Evolutionary conservation across 1,140 invertebrate species (phyloP).

Genomic region (Musca domestica): DNA sequence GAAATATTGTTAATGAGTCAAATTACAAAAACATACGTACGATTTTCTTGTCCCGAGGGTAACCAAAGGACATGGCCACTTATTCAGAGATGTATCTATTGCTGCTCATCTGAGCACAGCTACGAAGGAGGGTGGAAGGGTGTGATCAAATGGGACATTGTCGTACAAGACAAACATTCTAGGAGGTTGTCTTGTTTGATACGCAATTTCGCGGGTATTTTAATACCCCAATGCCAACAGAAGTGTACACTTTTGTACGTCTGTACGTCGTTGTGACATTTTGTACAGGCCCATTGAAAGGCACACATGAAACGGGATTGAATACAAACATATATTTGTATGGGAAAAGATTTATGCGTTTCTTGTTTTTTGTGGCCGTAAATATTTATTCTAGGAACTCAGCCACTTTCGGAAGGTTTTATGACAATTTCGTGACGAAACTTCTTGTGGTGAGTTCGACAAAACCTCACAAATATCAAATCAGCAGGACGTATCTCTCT

Average conservation of each 20-base stretch:
- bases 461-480: neutral
- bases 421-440: slow-evolving; percentile 10
- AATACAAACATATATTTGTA: neutral
- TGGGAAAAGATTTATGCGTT: neutral
- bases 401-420: neutral
- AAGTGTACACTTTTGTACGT: no score
- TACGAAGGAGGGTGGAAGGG: no score
- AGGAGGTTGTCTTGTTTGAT: no score
- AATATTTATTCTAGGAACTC: neutral
- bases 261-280: no score
- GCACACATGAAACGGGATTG: neutral
- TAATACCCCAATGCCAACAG: no score
- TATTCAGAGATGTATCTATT: neutral
- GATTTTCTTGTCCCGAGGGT: neutral
- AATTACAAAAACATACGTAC: slow-evolving; percentile 41
- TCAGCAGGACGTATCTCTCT: neutral
- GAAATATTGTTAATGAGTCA: slow-evolving; percentile 48
- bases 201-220: no score
- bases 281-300: neutral
- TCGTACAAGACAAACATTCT: no score
- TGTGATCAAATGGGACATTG: no score
- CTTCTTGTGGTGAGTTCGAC: neutral
- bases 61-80: neutral
- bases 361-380: neutral
- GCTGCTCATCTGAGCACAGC: no score